Conservation (phyloP, 53 echinoderm and acorn worm genomes). For the Paelopatides confundens region DNA sequence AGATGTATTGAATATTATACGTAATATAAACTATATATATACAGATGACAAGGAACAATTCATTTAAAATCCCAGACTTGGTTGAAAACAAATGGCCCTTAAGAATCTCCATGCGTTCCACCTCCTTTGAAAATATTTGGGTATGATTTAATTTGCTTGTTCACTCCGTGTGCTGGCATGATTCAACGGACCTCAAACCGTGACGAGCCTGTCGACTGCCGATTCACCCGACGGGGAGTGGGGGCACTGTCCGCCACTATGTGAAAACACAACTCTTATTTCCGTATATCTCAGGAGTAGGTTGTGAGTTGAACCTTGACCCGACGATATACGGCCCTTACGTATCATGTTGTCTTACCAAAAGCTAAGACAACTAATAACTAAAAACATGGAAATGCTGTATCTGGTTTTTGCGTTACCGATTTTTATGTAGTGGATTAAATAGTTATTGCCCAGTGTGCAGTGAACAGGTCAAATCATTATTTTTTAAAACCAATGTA, state of each 20-base stretch:
- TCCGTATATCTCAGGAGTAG: background rate
- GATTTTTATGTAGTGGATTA: too few species aligned
- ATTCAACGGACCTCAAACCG: slow-evolving; percentile 43
- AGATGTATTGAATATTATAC: too few species aligned
- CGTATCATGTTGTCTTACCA: background rate
- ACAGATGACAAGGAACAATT: too few species aligned
- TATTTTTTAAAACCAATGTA: too few species aligned
- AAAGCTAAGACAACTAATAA: too few species aligned
- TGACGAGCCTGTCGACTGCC: slow-evolving; percentile 9
- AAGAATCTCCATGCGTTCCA: background rate
- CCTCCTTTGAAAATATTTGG: slow-evolving; percentile 40
- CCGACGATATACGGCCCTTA: background rate
- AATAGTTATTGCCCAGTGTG: too few species aligned
- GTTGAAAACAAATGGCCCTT: background rate
- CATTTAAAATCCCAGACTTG: too few species aligned
- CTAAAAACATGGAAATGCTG: too few species aligned
- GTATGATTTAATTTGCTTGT: slow-evolving; percentile 48
- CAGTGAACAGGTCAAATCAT: too few species aligned
- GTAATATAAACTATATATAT: too few species aligned
- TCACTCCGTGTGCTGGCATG: slow-evolving; percentile 47
- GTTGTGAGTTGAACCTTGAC: slow-evolving; percentile 8
- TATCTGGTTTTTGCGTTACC: too few species aligned
- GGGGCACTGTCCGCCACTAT: slow-evolving; percentile 50
- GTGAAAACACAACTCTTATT: slow-evolving; percentile 19
- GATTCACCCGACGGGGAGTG: slow-evolving; percentile 40